Conservation (phyloP, 2,797 vertebrate species). For the Periparus ater region DNA sequence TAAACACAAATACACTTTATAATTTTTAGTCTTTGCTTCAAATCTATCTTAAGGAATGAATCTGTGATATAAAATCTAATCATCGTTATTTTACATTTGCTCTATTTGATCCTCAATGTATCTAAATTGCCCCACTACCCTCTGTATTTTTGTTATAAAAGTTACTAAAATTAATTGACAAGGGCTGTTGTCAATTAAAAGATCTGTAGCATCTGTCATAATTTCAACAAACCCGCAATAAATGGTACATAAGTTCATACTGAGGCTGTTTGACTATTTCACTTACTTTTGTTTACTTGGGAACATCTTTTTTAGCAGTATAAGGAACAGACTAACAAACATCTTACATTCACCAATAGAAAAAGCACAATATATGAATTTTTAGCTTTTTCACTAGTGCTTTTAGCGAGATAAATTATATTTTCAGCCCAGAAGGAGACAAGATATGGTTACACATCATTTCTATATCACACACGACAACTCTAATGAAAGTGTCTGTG, state of each 20-base stretch:
- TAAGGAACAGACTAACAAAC: not conserved
- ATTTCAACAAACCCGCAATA: not conserved
- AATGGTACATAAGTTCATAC: not conserved
- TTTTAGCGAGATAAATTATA: conserved; percentile 10
- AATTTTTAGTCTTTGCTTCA: not conserved
- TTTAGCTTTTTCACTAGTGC: not conserved
- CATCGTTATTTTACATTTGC: not conserved
- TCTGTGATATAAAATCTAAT: not conserved
- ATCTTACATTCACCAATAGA: not conserved
- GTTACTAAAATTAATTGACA: not conserved
- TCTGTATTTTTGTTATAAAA: not conserved
- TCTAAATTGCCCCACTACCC: not conserved
- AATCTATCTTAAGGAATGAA: not conserved
- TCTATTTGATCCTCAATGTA: not conserved
- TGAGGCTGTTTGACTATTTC: conserved; percentile 23
- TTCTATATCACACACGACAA: not conserved
- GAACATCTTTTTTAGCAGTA: not conserved
- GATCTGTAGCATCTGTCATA: not conserved
- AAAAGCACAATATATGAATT: not conserved
- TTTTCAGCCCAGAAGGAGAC: not conserved
- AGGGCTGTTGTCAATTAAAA: not conserved
- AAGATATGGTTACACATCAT: not conserved
- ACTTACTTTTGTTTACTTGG: not conserved
- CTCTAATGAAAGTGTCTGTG: not conserved
- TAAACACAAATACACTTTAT: not conserved